A percentile compares a stretch with the other conserved stretches of the same genome.
Conservation (phyloP, 2,888 invertebrate genomes). For the Drosophila pseudotalamancana region DNA sequence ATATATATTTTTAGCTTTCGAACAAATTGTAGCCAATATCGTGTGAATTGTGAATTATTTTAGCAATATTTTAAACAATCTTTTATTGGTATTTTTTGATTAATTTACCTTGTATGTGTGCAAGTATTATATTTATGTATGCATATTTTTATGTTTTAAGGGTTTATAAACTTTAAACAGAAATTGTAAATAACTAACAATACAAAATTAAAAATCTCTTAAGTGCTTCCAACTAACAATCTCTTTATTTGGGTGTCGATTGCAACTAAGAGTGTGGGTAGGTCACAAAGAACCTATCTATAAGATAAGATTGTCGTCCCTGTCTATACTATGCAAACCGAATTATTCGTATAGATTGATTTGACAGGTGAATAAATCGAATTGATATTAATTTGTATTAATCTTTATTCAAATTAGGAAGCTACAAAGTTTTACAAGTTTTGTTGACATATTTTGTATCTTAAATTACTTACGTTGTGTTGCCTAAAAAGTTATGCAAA, state of each 20-base stretch:
- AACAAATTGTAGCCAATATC: neutral
- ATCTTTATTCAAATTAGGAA: conserved; percentile 76
- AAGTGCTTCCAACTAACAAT: conserved; percentile 48
- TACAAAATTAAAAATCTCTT: conserved; percentile 36
- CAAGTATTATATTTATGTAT: conserved; percentile 29
- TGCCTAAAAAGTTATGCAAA: conserved; percentile 68
- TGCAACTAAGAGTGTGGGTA: no score
- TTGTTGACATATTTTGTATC: conserved; percentile 27
- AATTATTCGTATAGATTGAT: neutral
- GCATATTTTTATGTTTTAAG: conserved; percentile 13
- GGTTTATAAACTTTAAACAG: conserved; percentile 20
- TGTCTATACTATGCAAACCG: no score
- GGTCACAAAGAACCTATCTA: no score
- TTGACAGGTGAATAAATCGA: neutral
- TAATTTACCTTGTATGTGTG: conserved; percentile 19
- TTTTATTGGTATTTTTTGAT: neutral
- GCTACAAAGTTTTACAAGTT: conserved; percentile 73
- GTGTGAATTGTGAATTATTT: neutral
- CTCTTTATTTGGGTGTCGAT: neutral
- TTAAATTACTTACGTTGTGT: conserved; percentile 55
- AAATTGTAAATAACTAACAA: conserved; percentile 48
- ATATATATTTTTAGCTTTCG: conserved; percentile 1
- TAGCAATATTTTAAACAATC: neutral
- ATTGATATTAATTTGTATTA: conserved; percentile 26
- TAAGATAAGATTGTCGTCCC: no score